A percentile compares a stretch with the other conserved stretches of the same genome.
Conservation (phyloP, 2,888 invertebrate species). For the Xanthia icteritia region DNA sequence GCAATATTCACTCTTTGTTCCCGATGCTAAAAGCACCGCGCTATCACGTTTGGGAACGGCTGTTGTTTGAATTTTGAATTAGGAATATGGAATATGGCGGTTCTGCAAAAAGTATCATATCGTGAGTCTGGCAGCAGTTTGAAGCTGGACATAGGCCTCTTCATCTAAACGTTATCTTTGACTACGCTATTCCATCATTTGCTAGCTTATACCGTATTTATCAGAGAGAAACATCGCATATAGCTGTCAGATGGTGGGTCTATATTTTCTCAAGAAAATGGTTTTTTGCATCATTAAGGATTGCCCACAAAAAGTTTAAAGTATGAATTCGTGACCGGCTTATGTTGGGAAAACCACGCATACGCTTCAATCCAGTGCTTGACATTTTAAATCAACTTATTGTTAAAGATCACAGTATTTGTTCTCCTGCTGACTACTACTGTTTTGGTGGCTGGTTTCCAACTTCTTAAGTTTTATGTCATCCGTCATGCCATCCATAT, state of each 20-base stretch:
- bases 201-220: neutral
- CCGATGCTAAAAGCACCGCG: constrained; percentile 52
- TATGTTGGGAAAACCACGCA: constrained; percentile 9
- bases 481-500: no score
- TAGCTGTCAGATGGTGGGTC: neutral
- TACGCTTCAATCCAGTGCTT: constrained; percentile 8
- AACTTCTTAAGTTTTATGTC: neutral
- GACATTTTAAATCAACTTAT: constrained; percentile 31
- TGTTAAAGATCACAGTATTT: neutral
- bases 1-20: constrained; percentile 59
- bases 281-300: neutral
- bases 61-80: constrained; percentile 43
- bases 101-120: neutral
- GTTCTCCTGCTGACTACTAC: neutral
- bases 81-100: neutral
- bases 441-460: neutral
- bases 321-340: constrained; percentile 8
- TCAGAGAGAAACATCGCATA: neutral
- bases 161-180: neutral
- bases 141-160: neutral
- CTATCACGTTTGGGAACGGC: constrained; percentile 44
- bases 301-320: constrained; percentile 1
- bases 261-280: neutral
- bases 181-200: neutral
- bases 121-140: neutral